These are phyloP conservation scores for Gadus macrocephalus DNA, from an alignment of 2,113 vertebrate species.

Conservation along the genomic window DNA sequence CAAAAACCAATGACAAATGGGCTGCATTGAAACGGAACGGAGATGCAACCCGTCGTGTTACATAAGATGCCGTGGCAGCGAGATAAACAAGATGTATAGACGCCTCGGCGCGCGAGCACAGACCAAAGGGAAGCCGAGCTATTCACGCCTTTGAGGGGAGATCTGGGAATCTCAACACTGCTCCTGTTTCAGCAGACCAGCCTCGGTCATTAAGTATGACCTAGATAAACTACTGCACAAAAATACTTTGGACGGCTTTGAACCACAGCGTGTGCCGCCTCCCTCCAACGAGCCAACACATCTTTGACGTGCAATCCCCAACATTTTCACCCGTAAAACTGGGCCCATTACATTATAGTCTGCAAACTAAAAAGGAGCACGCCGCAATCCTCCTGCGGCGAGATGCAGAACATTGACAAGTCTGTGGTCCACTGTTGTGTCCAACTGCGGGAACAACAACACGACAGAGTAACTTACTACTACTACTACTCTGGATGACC, in stretches of 20 bases:
- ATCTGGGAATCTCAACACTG: neutral
- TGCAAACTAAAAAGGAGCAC: slow-evolving; percentile 4
- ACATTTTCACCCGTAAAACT: neutral
- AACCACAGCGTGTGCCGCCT: neutral
- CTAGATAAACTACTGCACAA: slow-evolving; percentile 35
- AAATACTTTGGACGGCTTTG: slow-evolving; percentile 14
- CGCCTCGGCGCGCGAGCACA: too few relatives aligned
- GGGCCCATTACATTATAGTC: too few relatives aligned
- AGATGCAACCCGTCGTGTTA: slow-evolving; percentile 6
- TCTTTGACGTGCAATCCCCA: neutral
- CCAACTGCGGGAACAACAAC: slow-evolving; percentile 10
- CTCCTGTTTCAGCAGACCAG: slow-evolving; percentile 31
- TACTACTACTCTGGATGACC: slow-evolving; percentile 21
- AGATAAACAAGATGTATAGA: neutral
- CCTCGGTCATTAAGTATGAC: slow-evolving; percentile 40
- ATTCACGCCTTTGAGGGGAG: neutral
- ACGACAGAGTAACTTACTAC: neutral
- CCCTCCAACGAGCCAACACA: slow-evolving; percentile 24
- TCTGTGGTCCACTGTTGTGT: slow-evolving; percentile 18
- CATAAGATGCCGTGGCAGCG: slow-evolving; percentile 15
- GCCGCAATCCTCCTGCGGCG: slow-evolving; percentile 14
- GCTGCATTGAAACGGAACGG: slow-evolving; percentile 11
- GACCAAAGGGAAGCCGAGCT: slow-evolving; percentile 12
- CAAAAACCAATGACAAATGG: slow-evolving; percentile 4
- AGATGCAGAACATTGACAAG: slow-evolving; percentile 4